A percentile compares a stretch with the other conserved stretches of the same genome.
These are phyloP conservation scores for Beris chalybata DNA, from an alignment of 2,888 invertebrate genomes.

Conservation along the genomic window DNA sequence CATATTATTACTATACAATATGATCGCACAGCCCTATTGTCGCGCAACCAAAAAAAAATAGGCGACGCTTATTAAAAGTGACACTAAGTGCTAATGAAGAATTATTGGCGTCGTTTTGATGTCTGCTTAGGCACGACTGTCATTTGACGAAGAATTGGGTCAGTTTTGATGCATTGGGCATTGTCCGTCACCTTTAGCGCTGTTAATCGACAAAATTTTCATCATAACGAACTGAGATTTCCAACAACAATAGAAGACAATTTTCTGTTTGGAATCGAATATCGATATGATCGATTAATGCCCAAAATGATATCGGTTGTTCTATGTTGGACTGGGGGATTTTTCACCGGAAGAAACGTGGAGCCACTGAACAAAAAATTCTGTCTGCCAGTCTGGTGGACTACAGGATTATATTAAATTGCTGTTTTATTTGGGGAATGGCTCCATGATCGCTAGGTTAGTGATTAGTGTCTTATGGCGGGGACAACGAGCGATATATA, in stretches of 20 bases:
- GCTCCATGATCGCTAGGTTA: constrained; percentile 17
- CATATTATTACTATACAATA: neutral
- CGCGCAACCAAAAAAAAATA: neutral
- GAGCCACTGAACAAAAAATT: constrained; percentile 19
- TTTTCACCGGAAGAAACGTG: constrained; percentile 11
- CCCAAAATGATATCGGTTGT: constrained; percentile 11
- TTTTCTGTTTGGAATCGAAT: constrained; percentile 4
- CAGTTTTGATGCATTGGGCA: constrained; percentile 21
- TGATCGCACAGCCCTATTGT: constrained; percentile 6
- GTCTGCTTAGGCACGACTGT: constrained; percentile 18
- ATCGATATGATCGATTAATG: constrained; percentile 29
- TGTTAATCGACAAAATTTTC: constrained; percentile 29
- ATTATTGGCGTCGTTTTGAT: constrained; percentile 10
- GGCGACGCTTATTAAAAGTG: constrained; percentile 12
- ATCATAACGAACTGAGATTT: constrained; percentile 25
- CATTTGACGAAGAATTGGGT: constrained; percentile 17
- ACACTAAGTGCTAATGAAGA: constrained; percentile 19
- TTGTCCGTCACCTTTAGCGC: constrained; percentile 9
- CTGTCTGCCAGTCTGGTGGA: constrained; percentile 15
- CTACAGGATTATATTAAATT: constrained; percentile 1
- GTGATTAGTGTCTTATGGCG: too few relatives aligned
- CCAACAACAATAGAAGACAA: constrained; percentile 19
- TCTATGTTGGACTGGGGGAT: constrained; percentile 18
- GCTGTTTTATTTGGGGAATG: constrained; percentile 23
- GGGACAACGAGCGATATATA: too few relatives aligned